These are phyloP conservation scores for Chloebia gouldiae DNA, from an alignment of 2,113 vertebrate genomes.

Conservation along the genomic window DNA sequence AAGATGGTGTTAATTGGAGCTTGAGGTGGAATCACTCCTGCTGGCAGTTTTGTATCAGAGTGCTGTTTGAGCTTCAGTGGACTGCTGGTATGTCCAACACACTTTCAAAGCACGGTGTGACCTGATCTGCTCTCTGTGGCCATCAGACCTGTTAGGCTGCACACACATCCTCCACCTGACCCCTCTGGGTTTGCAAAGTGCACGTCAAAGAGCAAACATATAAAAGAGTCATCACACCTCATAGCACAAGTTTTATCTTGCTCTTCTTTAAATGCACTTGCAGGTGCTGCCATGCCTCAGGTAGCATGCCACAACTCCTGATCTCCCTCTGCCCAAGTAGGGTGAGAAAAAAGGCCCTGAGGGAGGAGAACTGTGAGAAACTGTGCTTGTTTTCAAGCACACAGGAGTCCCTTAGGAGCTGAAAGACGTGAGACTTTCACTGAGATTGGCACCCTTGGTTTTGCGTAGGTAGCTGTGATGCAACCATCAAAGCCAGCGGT, in stretches of 20 bases:
- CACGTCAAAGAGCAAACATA: not conserved
- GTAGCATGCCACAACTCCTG: not conserved
- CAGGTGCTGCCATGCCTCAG: not conserved
- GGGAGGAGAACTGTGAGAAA: not conserved
- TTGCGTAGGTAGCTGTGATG: not conserved
- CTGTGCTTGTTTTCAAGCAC: fast-evolving
- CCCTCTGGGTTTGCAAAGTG: not conserved
- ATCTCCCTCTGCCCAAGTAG: not conserved
- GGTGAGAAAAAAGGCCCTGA: not conserved
- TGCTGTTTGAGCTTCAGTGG: not conserved
- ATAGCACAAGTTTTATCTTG: fast-evolving
- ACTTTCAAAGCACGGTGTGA: fast-evolving
- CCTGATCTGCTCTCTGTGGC: fast-evolving
- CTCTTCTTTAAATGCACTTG: not conserved
- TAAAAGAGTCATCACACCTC: not conserved
- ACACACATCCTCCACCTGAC: not conserved
- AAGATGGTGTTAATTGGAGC: not conserved
- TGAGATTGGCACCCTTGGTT: not conserved
- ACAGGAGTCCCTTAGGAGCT: not conserved
- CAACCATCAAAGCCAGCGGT: not conserved
- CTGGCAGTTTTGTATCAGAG: not conserved
- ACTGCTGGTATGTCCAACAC: not conserved
- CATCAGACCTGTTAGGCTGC: not conserved
- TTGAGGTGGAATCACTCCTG: not conserved
- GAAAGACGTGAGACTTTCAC: not conserved